Evolutionary conservation across 1,140 invertebrate genomes (phyloP).

Genomic region (Tachypleus tridentatus): DNA sequence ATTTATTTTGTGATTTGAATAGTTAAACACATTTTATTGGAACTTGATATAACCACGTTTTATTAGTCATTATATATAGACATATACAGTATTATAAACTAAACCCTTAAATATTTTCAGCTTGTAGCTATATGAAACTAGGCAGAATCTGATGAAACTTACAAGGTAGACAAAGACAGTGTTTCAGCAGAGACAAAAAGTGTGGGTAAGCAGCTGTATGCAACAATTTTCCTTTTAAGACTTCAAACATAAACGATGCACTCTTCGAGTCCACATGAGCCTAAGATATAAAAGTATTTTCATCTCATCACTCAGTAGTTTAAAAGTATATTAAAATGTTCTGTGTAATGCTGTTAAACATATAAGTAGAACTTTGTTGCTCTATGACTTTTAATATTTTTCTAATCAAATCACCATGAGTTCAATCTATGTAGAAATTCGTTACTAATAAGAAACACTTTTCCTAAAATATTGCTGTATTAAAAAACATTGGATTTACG

Average conservation of each 20-base stretch:
- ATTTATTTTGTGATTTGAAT: not conserved
- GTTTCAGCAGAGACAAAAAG: conserved; percentile 79
- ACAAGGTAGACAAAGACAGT: conserved; percentile 80
- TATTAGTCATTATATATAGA: not conserved
- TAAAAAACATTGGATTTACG: too few relatives aligned
- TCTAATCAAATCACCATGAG: too few relatives aligned
- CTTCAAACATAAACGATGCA: conserved; percentile 84
- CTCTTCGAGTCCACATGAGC: conserved; percentile 92
- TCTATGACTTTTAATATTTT: too few relatives aligned
- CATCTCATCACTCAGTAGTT: too few relatives aligned
- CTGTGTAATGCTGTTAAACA: not conserved
- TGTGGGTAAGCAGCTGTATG: conserved; percentile 89
- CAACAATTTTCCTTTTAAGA: conserved; percentile 75
- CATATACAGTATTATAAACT: too few relatives aligned
- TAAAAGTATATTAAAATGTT: too few relatives aligned
- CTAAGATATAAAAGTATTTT: conserved; percentile 31
- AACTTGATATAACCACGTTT: not conserved
- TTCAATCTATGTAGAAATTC: too few relatives aligned
- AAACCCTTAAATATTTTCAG: too few relatives aligned
- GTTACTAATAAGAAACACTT: too few relatives aligned
- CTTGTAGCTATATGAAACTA: too few relatives aligned
- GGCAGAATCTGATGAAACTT: conserved; percentile 37
- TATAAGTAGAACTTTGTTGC: not conserved
- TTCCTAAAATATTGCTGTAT: too few relatives aligned
- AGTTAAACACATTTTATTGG: not conserved